A percentile compares a stretch with the other conserved stretches of the same genome.
These are phyloP conservation scores for Oreortyx pictus DNA, from an alignment of 2,797 vertebrate genomes.

Conservation along the genomic window DNA sequence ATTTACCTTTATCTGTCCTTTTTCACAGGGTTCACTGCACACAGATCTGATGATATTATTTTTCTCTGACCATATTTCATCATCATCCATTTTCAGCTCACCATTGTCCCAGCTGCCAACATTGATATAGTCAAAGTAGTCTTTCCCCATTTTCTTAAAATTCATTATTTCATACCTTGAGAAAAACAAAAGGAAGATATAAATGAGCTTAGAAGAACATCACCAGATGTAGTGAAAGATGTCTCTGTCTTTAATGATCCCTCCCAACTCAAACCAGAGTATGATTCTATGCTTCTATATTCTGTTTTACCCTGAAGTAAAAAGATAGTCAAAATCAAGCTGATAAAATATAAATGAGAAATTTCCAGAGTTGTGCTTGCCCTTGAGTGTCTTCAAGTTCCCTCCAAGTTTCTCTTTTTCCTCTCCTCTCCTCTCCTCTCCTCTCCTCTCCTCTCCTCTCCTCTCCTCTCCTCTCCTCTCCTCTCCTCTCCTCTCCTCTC, in stretches of 20 bases:
- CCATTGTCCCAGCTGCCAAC: conserved; percentile 98
- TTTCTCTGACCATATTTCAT: conserved; percentile 95
- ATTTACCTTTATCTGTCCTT: conserved; percentile 96
- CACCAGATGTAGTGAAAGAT: neutral
- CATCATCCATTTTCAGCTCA: conserved; percentile 94
- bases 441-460: too few relatives aligned
- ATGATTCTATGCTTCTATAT: neutral
- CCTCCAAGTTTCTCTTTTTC: neutral
- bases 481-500: too few relatives aligned
- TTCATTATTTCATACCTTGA: conserved; percentile 99
- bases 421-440: too few relatives aligned
- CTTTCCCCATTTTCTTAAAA: conserved; percentile 98
- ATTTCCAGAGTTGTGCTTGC: neutral
- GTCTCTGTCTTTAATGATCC: neutral
- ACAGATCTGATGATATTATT: conserved; percentile 91
- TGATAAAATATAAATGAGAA: neutral
- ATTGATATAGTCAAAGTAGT: conserved; percentile 95
- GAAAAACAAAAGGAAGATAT: conserved; percentile 52
- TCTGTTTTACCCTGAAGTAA: neutral
- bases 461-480: too few relatives aligned
- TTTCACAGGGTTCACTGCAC: conserved; percentile 96
- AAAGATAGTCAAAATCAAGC: neutral
- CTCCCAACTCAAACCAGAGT: neutral
- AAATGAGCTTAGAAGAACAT: neutral
- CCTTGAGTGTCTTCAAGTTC: neutral